phyloP scores from a whole-genome alignment of 2,797 vertebrate species.

The Thalassophryne amazonica region DNA sequence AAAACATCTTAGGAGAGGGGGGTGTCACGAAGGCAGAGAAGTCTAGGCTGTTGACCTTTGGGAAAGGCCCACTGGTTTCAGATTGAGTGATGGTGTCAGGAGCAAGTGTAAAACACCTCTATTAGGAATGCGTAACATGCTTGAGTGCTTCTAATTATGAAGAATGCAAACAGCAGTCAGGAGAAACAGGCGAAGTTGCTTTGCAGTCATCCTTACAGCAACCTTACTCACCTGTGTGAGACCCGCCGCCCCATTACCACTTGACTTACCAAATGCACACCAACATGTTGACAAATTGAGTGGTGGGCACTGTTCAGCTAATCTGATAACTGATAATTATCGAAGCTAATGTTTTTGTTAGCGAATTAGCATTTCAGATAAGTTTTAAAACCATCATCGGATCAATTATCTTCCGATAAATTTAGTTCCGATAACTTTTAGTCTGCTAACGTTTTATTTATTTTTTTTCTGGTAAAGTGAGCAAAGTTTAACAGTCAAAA shows the following conservation, averaged over 20 bases:
- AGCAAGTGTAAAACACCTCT: constrained; percentile 72
- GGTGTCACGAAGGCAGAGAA: constrained; percentile 26
- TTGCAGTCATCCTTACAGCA: constrained; percentile 27
- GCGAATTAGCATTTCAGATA: too few relatives aligned
- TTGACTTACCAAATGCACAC: constrained; percentile 22
- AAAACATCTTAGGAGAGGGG: constrained; percentile 47
- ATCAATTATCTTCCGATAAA: too few relatives aligned
- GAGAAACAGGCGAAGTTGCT: constrained; percentile 43
- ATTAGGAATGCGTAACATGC: constrained; percentile 71
- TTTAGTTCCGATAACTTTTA: too few relatives aligned
- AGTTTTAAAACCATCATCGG: too few relatives aligned
- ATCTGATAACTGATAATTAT: too few relatives aligned
- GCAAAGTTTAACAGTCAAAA: too few relatives aligned
- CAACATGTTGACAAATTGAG: too few relatives aligned
- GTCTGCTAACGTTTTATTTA: too few relatives aligned
- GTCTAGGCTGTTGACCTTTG: constrained; percentile 66
- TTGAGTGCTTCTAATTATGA: constrained; percentile 69
- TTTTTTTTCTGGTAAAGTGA: too few relatives aligned
- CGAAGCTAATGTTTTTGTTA: too few relatives aligned
- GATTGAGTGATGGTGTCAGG: constrained; percentile 74
- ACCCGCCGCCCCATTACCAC: constrained; percentile 46
- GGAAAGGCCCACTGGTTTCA: constrained; percentile 60
- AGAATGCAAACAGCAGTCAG: constrained; percentile 75
- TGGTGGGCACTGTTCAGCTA: too few relatives aligned
- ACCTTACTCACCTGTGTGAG: constrained; percentile 28